Percentiles rank a stretch among this genome's conserved stretches.
These are phyloP conservation scores for Oasisia sp. DNA, from an alignment of 2,888 invertebrate genomes.

Conservation along the genomic window DNA sequence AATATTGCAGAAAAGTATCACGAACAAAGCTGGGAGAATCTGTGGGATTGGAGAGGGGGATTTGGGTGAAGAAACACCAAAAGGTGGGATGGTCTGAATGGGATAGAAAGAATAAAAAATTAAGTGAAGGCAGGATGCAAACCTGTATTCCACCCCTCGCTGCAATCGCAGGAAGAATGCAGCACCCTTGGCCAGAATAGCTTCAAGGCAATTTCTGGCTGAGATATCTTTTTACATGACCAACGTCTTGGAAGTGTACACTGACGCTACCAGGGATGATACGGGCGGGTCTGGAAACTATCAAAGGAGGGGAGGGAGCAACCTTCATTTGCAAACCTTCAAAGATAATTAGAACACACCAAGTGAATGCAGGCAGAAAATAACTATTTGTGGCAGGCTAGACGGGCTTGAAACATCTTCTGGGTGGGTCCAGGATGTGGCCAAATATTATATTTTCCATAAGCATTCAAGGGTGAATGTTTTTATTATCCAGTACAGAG, in stretches of 20 bases:
- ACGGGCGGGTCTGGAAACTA: background rate
- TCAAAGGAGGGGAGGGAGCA: background rate
- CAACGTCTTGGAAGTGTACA: background rate
- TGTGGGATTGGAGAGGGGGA: background rate
- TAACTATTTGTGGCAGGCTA: background rate
- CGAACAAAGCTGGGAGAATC: background rate
- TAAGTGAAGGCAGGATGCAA: background rate
- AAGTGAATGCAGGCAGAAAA: background rate
- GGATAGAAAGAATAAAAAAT: background rate
- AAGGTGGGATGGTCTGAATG: background rate
- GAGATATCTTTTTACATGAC: background rate
- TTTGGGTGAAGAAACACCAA: background rate
- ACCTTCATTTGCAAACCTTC: background rate
- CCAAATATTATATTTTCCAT: background rate
- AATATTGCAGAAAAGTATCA: background rate
- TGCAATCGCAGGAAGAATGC: background rate
- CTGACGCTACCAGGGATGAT: background rate
- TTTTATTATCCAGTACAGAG: background rate
- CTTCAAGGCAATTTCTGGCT: background rate
- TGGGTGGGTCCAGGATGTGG: background rate
- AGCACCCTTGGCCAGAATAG: background rate
- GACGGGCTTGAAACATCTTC: background rate
- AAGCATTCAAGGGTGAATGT: background rate
- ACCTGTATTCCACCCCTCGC: background rate
- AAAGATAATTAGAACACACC: background rate